Evolutionary conservation across 2,113 vertebrate species (phyloP).

Genomic region (Hydrolagus affinis): DNA sequence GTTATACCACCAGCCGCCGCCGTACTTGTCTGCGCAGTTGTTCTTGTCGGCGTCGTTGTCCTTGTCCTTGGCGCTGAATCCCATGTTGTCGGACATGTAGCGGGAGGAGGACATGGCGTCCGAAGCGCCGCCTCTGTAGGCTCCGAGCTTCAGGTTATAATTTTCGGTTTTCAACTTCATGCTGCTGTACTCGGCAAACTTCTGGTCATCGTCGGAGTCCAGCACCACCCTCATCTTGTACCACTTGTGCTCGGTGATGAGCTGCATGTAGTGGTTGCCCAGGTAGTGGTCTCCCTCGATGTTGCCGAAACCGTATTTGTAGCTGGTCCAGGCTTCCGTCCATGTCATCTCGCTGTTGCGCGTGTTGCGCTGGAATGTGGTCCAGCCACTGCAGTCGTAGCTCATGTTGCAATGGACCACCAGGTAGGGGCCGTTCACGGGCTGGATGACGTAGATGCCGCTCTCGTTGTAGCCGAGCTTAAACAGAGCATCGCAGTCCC

Average conservation of each 20-base stretch:
- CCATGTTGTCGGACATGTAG: constrained; percentile 38
- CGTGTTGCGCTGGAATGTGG: constrained; percentile 36
- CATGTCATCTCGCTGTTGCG: constrained; percentile 15
- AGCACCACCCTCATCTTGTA: constrained; percentile 38
- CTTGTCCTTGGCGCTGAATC: constrained; percentile 32
- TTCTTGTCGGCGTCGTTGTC: constrained; percentile 22
- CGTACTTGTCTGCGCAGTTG: constrained; percentile 34
- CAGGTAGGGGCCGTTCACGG: constrained; percentile 30
- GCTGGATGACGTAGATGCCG: constrained; percentile 33
- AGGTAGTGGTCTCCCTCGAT: constrained; percentile 34
- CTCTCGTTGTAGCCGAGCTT: constrained; percentile 29
- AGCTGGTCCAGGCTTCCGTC: constrained; percentile 37
- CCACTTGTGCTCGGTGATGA: constrained; percentile 18
- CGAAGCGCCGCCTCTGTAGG: constrained; percentile 33
- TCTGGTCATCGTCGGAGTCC: not conserved
- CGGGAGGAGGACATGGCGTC: constrained; percentile 27
- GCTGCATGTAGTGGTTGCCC: constrained; percentile 37
- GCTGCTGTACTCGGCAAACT: constrained; percentile 33
- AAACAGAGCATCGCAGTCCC: constrained; percentile 36
- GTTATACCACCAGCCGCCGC: constrained; percentile 33
- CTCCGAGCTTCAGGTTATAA: constrained; percentile 35
- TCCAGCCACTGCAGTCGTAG: constrained; percentile 33
- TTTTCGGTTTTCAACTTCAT: not conserved
- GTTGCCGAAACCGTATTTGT: constrained; percentile 33
- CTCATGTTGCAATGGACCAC: constrained; percentile 36